phyloP scores from a whole-genome alignment of 2,888 invertebrate species.

The Trissoscelio sp. region DNA sequence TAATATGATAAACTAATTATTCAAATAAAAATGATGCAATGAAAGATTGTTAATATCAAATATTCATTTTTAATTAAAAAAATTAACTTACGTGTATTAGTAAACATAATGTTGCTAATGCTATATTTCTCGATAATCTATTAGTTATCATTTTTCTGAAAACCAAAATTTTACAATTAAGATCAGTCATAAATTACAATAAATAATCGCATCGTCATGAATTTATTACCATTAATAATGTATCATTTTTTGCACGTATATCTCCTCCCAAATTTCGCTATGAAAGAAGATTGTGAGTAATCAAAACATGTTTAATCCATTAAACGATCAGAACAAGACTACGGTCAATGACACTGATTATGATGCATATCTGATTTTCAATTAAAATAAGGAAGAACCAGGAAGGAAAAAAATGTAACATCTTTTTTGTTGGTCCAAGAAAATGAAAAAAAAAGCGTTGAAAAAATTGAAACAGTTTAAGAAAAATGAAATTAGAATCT shows the following conservation, averaged over 20 bases:
- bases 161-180: not conserved
- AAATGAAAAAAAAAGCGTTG: not conserved
- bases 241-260: conserved; percentile 12
- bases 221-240: conserved; percentile 11
- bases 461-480: not conserved
- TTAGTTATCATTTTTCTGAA: conserved; percentile 12
- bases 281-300: conserved; percentile 19
- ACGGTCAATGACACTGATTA: conserved; percentile 7
- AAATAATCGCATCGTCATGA: not conserved
- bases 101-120: conserved; percentile 14
- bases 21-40: too few relatives aligned
- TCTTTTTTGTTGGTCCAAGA: not conserved
- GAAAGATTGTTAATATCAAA: too few relatives aligned
- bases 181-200: conserved; percentile 1
- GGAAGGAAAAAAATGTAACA: not conserved
- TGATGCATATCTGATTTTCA: not conserved
- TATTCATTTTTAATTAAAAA: not conserved
- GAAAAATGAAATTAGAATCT: conserved; percentile 12
- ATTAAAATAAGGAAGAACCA: not conserved
- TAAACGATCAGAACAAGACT: conserved; percentile 29
- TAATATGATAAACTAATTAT: too few relatives aligned
- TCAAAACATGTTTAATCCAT: conserved; percentile 55
- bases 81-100: conserved; percentile 36
- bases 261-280: conserved; percentile 16
- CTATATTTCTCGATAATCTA: conserved; percentile 14